Conservation (phyloP, 2,888 invertebrate genomes). For the Sinelater perroti region DNA sequence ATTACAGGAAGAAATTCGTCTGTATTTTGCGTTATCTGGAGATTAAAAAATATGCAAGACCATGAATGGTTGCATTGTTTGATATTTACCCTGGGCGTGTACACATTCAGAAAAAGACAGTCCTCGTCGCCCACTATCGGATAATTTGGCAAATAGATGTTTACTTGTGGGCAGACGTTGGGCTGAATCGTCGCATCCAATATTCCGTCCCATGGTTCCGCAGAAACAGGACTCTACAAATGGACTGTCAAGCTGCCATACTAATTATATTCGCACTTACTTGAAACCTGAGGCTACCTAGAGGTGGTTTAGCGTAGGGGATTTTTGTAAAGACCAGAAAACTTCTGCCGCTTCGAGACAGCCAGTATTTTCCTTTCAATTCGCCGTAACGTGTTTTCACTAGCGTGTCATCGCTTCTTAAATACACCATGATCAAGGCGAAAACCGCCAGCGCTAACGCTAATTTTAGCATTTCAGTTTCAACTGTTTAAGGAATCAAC, state of each 20-base stretch:
- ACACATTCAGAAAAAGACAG: conserved; percentile 84
- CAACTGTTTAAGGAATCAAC: too few species aligned
- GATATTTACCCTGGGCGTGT: conserved; percentile 64
- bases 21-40: too few species aligned
- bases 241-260: neutral
- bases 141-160: conserved; percentile 48
- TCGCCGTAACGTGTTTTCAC: neutral
- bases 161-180: conserved; percentile 70
- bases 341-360: conserved; percentile 1
- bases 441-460: too few species aligned
- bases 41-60: too few species aligned
- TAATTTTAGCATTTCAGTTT: too few species aligned
- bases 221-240: conserved; percentile 60
- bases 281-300: conserved; percentile 8
- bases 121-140: conserved; percentile 78
- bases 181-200: conserved; percentile 72
- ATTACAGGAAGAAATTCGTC: conserved; percentile 67
- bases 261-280: conserved; percentile 4
- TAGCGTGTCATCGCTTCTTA: too few species aligned
- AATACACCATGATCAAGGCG: too few species aligned
- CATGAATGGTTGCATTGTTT: too few species aligned
- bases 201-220: conserved; percentile 71
- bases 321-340: conserved; percentile 23
- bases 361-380: neutral
- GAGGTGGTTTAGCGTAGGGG: conserved; percentile 24